These are phyloP conservation scores for Papilio polytes DNA, from an alignment of 1,140 invertebrate species.

Conservation along the genomic window DNA sequence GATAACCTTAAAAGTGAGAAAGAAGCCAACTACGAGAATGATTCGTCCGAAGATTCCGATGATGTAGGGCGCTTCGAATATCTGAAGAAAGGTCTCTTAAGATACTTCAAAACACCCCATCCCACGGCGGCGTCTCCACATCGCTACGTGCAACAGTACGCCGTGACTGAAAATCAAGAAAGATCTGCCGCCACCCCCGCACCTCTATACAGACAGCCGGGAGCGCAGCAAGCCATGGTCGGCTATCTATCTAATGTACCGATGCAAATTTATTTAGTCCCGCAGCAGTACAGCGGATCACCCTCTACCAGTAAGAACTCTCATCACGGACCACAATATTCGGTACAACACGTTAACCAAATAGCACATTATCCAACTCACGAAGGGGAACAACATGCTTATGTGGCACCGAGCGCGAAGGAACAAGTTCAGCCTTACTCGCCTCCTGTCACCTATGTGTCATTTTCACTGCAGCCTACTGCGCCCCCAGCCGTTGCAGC, in stretches of 20 bases:
- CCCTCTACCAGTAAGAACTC: conserved; percentile 46
- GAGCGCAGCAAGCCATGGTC: conserved; percentile 63
- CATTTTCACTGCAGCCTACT: conserved; percentile 62
- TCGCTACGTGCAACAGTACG: conserved; percentile 74
- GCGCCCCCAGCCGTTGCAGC: conserved; percentile 56
- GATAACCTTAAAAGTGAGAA: conserved; percentile 81
- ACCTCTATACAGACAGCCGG: conserved; percentile 57
- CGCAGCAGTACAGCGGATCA: conserved; percentile 71
- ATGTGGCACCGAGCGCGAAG: conserved; percentile 62
- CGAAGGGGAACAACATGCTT: conserved; percentile 57
- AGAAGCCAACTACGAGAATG: conserved; percentile 54
- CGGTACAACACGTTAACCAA: conserved; percentile 46
- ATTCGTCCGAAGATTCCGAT: conserved; percentile 43
- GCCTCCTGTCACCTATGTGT: conserved; percentile 61
- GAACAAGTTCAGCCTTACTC: conserved; percentile 59
- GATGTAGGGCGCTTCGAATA: conserved; percentile 44
- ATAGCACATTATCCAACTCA: conserved; percentile 53
- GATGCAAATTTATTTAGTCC: conserved; percentile 77
- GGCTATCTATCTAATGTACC: conserved; percentile 76
- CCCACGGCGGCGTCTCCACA: conserved; percentile 53
- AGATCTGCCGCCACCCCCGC: conserved; percentile 49
- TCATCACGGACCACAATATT: conserved; percentile 53
- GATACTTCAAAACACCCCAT: conserved; percentile 60
- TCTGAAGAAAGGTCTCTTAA: conserved; percentile 42
- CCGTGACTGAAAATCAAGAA: conserved; percentile 72